A percentile compares a stretch with the other conserved stretches of the same genome.
These are phyloP conservation scores for Elaphurus davidianus DNA, from an alignment of 2,113 vertebrate species.

Conservation along the genomic window DNA sequence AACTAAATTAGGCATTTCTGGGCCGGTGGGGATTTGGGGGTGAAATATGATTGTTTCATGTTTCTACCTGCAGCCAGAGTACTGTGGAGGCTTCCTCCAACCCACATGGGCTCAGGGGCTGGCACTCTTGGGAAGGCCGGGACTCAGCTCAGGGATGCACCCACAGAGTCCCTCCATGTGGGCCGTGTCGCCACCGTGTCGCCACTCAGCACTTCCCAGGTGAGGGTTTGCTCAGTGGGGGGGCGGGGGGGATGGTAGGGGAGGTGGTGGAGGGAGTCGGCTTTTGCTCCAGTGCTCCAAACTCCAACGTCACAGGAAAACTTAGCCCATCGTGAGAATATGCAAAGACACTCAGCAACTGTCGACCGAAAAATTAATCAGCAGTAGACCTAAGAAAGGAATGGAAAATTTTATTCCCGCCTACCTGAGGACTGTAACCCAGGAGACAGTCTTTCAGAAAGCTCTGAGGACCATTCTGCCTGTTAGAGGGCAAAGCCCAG, in stretches of 20 bases:
- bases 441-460: neutral
- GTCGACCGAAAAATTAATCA: neutral
- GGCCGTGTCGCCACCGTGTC: neutral
- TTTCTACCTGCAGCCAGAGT: neutral
- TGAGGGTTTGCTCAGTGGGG: neutral
- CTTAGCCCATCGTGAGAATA: neutral
- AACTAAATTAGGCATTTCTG: neutral
- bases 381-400: neutral
- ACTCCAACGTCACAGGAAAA: neutral
- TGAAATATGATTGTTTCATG: neutral
- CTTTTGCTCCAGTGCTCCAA: neutral
- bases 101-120: neutral
- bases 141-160: neutral
- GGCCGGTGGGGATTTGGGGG: neutral
- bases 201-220: neutral
- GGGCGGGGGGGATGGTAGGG: rapidly evolving
- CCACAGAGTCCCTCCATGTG: no score
- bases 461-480: neutral
- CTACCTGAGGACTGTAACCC: neutral
- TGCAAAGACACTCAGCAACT: neutral
- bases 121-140: neutral
- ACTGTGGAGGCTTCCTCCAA: no score
- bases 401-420: neutral
- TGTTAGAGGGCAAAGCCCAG: neutral
- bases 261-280: no score